A percentile compares a stretch with the other conserved stretches of the same genome.
These are phyloP conservation scores for Hartigia nigra DNA, from an alignment of 2,888 invertebrate species.

Conservation along the genomic window DNA sequence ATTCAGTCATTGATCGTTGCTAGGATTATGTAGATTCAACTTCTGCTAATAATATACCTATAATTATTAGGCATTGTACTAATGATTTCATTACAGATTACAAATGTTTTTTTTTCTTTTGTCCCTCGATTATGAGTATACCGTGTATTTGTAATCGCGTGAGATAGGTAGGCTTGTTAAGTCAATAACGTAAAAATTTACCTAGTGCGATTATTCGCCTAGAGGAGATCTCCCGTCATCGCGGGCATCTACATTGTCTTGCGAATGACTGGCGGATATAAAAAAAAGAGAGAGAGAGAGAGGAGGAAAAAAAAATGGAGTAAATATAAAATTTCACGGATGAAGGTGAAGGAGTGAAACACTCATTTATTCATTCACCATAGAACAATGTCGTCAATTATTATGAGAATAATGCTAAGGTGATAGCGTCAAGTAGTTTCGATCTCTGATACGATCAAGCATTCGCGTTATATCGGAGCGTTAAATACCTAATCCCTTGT, in stretches of 20 bases:
- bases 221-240: not conserved
- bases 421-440: constrained; percentile 11
- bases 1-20: constrained; percentile 63
- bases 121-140: constrained; percentile 26
- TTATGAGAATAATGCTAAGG: constrained; percentile 46
- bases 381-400: constrained; percentile 57
- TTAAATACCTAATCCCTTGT: not conserved
- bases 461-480: not conserved
- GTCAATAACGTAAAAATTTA: constrained; percentile 49
- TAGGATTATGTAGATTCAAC: constrained; percentile 44
- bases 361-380: constrained; percentile 36
- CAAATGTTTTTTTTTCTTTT: constrained; percentile 31
- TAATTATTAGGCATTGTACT: constrained; percentile 50
- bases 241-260: constrained; percentile 28
- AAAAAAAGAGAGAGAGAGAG: constrained; percentile 9
- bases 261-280: constrained; percentile 6
- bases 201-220: constrained; percentile 35
- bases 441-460: constrained; percentile 2
- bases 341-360: not conserved
- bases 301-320: constrained; percentile 5
- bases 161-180: constrained; percentile 50
- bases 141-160: constrained; percentile 39
- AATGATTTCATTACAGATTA: constrained; percentile 43
- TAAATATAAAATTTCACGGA: not conserved
- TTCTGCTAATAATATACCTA: constrained; percentile 40